A percentile compares a stretch with the other conserved stretches of the same genome.
Conservation (phyloP, 2,797 vertebrate species). For the Mallotus villosus region DNA sequence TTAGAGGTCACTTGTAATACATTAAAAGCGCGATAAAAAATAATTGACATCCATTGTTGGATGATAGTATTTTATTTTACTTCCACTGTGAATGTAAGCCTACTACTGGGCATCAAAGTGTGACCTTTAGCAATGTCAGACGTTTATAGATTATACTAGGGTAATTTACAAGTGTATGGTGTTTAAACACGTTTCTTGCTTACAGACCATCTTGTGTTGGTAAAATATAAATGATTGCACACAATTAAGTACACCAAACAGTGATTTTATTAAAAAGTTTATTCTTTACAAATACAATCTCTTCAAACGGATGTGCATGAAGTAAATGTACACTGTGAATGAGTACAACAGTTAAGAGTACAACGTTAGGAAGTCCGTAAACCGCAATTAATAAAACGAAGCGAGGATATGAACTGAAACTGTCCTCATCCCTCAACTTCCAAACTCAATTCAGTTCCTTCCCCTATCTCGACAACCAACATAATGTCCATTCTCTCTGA, state of each 20-base stretch:
- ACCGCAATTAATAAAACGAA: background rate
- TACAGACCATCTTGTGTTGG: too few relatives aligned
- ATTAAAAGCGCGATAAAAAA: background rate
- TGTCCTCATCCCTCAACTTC: background rate
- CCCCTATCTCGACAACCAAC: conserved; percentile 8
- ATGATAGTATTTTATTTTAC: too few relatives aligned
- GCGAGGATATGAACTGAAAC: background rate
- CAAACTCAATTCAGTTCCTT: background rate
- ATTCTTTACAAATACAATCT: background rate
- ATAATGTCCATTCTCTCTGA: background rate
- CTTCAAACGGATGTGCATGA: background rate
- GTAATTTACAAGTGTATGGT: too few relatives aligned
- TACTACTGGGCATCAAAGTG: too few relatives aligned
- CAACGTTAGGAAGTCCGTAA: background rate
- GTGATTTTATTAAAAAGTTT: background rate
- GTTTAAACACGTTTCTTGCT: too few relatives aligned
- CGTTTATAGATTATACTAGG: too few relatives aligned
- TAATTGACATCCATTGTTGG: background rate
- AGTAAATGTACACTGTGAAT: background rate
- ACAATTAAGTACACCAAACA: too few relatives aligned
- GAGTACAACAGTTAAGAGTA: background rate
- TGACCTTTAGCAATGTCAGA: too few relatives aligned
- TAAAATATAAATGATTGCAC: too few relatives aligned
- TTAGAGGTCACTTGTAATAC: background rate
- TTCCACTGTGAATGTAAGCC: too few relatives aligned